Evolutionary conservation across 2,888 invertebrate species (phyloP).

Genomic region (Hermodice carunculata): DNA sequence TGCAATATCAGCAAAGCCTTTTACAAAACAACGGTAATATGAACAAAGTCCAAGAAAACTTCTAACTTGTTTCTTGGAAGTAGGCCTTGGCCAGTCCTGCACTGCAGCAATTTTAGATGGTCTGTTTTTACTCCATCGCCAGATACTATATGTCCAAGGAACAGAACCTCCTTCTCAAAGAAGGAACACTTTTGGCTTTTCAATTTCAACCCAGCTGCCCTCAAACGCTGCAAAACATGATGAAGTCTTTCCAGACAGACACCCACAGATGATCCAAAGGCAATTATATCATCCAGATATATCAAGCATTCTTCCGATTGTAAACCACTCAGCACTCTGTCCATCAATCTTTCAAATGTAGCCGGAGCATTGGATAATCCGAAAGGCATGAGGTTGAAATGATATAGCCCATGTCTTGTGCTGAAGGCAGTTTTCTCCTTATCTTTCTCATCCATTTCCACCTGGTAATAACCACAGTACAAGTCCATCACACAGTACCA

Average conservation of each 20-base stretch:
- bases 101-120: background rate
- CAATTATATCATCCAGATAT: slow-evolving; percentile 32
- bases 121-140: too few relatives aligned
- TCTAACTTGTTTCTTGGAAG: background rate
- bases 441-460: slow-evolving; percentile 9
- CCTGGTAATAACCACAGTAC: slow-evolving; percentile 24
- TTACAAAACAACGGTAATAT: slow-evolving; percentile 27
- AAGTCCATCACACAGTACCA: slow-evolving; percentile 21
- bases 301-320: slow-evolving; percentile 16
- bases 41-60: background rate
- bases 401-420: slow-evolving; percentile 14
- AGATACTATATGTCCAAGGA: too few relatives aligned
- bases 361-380: slow-evolving; percentile 27
- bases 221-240: slow-evolving; percentile 15
- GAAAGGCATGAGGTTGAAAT: slow-evolving; percentile 30
- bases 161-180: background rate
- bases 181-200: background rate
- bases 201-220: background rate
- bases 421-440: slow-evolving; percentile 25
- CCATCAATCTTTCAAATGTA: slow-evolving; percentile 31
- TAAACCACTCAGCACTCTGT: slow-evolving; percentile 1
- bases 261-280: background rate
- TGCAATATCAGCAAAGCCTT: slow-evolving; percentile 19
- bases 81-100: background rate
- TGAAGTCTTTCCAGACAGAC: slow-evolving; percentile 5